A percentile compares a stretch with the other conserved stretches of the same genome.
phyloP scores from a whole-genome alignment of 2,888 invertebrate species.

The Julus scanicus region DNA sequence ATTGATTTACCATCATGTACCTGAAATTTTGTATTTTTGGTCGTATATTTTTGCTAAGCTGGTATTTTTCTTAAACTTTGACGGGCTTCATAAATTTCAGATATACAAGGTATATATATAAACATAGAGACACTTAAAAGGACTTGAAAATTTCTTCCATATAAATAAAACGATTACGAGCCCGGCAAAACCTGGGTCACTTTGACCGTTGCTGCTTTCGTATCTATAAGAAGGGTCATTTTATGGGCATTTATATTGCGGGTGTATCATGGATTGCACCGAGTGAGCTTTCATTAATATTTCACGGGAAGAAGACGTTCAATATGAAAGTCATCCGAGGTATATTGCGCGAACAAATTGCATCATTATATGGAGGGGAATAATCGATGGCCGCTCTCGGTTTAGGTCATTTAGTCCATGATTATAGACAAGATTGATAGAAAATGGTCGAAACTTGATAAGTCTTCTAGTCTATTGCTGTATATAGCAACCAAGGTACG shows the following conservation, averaged over 20 bases:
- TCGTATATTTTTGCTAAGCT: too few species aligned
- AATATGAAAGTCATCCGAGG: conserved; percentile 21
- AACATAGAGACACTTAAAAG: too few species aligned
- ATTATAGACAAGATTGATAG: conserved; percentile 32
- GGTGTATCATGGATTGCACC: background rate
- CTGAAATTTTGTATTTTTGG: too few species aligned
- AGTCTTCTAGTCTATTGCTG: background rate
- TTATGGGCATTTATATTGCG: background rate
- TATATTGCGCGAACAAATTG: conserved; percentile 28
- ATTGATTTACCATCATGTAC: too few species aligned
- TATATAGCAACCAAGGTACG: background rate
- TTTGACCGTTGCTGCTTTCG: background rate
- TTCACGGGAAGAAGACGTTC: background rate
- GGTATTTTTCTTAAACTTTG: too few species aligned
- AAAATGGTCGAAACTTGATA: background rate
- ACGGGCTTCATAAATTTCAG: too few species aligned
- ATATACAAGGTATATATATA: too few species aligned
- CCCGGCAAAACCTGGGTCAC: background rate
- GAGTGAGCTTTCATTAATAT: conserved; percentile 1
- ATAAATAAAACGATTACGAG: background rate
- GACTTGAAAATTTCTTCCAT: background rate
- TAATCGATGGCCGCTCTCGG: conserved; percentile 5
- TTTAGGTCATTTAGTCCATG: conserved; percentile 14
- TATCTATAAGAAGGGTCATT: conserved; percentile 17
- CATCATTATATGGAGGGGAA: conserved; percentile 26